Conservation (phyloP, 2,113 vertebrate species). For the Maccullochella peelii region DNA sequence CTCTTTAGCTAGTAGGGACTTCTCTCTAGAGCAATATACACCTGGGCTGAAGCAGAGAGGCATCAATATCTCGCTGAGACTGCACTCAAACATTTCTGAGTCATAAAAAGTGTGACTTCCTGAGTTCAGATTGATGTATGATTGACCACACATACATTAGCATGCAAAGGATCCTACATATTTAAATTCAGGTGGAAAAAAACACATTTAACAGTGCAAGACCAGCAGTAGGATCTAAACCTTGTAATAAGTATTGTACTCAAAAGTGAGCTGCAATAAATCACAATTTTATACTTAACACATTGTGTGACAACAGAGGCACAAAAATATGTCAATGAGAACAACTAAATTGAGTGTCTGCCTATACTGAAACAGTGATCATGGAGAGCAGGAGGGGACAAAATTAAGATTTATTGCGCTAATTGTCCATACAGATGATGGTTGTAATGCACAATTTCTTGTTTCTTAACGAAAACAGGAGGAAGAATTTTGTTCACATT, state of each 20-base stretch:
- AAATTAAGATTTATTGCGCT: background rate
- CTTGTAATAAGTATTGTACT: background rate
- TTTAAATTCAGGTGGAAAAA: background rate
- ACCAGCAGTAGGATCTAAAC: background rate
- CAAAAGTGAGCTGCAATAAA: background rate
- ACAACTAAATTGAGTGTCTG: background rate
- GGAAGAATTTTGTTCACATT: background rate
- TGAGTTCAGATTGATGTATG: background rate
- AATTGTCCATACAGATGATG: background rate
- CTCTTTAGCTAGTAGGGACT: background rate
- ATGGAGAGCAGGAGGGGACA: background rate
- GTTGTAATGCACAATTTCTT: background rate
- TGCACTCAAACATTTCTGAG: background rate
- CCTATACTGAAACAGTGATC: background rate
- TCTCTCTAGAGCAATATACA: background rate
- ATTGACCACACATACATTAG: conserved; percentile 5
- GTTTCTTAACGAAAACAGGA: background rate
- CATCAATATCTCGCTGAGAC: background rate
- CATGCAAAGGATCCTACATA: background rate
- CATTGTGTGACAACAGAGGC: background rate
- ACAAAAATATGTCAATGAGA: background rate
- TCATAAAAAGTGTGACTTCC: background rate
- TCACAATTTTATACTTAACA: background rate
- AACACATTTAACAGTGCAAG: background rate
- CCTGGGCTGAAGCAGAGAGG: background rate